phyloP scores from a whole-genome alignment of 2,113 vertebrate genomes.

The Calonectris borealis region DNA sequence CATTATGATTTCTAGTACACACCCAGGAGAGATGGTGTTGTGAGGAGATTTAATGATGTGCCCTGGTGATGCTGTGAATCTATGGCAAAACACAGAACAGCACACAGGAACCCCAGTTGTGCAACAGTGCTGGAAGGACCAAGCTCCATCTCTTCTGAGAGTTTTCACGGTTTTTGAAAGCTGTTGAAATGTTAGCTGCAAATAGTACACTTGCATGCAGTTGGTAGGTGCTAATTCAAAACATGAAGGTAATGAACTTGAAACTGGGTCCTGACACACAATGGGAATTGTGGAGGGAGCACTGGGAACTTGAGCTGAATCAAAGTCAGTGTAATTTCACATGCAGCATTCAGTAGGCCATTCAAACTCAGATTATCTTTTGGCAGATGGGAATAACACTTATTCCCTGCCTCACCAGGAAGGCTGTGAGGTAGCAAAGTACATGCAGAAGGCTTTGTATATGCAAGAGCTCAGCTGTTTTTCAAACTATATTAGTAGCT shows the following conservation, averaged over 20 bases:
- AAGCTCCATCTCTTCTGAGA: not conserved
- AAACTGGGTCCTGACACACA: not conserved
- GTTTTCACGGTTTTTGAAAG: not conserved
- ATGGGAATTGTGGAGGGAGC: not conserved
- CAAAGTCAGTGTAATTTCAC: not conserved
- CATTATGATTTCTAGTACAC: not conserved
- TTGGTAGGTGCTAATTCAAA: not conserved
- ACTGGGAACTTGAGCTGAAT: not conserved
- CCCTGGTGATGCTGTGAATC: not conserved
- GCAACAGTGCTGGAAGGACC: not conserved
- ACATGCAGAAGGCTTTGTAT: not conserved
- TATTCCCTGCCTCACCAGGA: not conserved
- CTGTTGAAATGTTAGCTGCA: not conserved
- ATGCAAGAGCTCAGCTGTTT: not conserved
- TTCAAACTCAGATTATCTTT: not conserved
- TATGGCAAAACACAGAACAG: not conserved
- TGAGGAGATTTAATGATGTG: not conserved
- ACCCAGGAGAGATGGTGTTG: not conserved
- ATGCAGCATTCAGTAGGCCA: not conserved
- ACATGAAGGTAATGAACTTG: not conserved
- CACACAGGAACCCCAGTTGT: not conserved
- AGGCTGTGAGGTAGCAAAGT: not conserved
- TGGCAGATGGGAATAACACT: not conserved
- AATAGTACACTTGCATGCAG: not conserved
- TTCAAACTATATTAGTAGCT: not conserved